phyloP scores from a whole-genome alignment of 2,113 vertebrate species.

The Vidua chalybeata region DNA sequence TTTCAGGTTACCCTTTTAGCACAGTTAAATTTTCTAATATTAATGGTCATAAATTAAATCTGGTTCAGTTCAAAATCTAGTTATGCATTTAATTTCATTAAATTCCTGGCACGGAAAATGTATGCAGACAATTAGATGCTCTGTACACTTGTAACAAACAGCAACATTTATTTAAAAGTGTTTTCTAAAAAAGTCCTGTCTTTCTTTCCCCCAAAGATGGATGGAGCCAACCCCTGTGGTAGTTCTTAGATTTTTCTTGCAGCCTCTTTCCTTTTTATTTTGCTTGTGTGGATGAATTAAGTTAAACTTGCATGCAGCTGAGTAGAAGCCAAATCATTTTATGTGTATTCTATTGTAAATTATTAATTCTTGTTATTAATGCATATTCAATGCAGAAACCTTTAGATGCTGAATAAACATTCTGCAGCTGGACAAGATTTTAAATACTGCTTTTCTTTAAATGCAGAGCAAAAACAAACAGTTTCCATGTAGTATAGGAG shows the following conservation, averaged over 20 bases:
- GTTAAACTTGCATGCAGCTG: neutral
- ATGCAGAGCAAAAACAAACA: neutral
- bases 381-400: neutral
- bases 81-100: conserved; percentile 46
- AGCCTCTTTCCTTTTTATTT: neutral
- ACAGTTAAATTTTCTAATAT: conserved; percentile 44
- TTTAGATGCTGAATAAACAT: neutral
- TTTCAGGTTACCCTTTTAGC: conserved; percentile 34
- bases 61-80: neutral
- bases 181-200: neutral
- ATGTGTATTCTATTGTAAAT: conserved; percentile 12
- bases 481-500: neutral
- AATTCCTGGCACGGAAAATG: neutral
- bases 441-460: neutral
- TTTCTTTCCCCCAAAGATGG: neutral
- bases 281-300: neutral
- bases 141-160: neutral
- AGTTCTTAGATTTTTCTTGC: neutral
- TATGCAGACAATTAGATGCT: neutral
- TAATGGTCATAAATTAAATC: conserved; percentile 46
- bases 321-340: neutral
- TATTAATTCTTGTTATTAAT: conserved; percentile 45
- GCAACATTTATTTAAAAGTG: neutral
- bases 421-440: neutral
- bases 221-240: neutral